phyloP scores from a whole-genome alignment of 2,888 invertebrate genomes.

The Drosophila fulvimacula region DNA sequence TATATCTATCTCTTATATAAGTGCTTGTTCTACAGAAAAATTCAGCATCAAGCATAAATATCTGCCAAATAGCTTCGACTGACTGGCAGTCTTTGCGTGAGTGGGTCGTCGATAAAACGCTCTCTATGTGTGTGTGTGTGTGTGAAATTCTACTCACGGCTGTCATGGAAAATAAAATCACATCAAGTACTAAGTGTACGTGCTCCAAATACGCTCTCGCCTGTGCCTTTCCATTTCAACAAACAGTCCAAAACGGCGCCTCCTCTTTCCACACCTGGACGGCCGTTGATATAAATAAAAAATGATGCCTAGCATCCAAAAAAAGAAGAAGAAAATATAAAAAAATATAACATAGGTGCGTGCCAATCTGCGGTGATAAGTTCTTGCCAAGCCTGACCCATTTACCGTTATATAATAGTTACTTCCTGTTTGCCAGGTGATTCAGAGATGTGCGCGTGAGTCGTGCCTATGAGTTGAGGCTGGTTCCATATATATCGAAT shows the following conservation, averaged over 20 bases:
- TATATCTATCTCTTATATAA: conserved; percentile 53
- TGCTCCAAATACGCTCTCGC: conserved; percentile 75
- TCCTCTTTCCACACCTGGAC: conserved; percentile 26
- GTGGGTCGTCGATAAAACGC: conserved; percentile 8
- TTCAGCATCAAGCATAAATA: conserved; percentile 59
- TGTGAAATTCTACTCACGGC: conserved; percentile 35
- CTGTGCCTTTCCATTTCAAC: conserved; percentile 77
- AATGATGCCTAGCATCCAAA: conserved; percentile 57
- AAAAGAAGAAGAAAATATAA: conserved; percentile 16
- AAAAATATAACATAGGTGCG: conserved; percentile 57
- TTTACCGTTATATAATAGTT: conserved; percentile 72
- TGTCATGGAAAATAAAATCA: conserved; percentile 70
- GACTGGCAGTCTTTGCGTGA: conserved; percentile 15
- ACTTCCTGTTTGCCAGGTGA: conserved; percentile 55
- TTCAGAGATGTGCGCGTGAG: conserved; percentile 52
- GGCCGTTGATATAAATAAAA: conserved; percentile 69
- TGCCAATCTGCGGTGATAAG: conserved; percentile 55
- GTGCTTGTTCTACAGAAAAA: conserved; percentile 15
- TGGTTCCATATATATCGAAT: too few species aligned
- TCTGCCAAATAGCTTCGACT: conserved; percentile 62
- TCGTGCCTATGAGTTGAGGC: background rate
- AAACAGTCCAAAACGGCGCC: conserved; percentile 40
- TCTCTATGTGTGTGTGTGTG: conserved; percentile 47
- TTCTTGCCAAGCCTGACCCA: conserved; percentile 52
- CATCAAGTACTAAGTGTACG: conserved; percentile 67